Evolutionary conservation across 2,888 invertebrate genomes (phyloP), one percentile per base, ranked within the genome.

Genomic region (Brachyptera putata): DNA sequence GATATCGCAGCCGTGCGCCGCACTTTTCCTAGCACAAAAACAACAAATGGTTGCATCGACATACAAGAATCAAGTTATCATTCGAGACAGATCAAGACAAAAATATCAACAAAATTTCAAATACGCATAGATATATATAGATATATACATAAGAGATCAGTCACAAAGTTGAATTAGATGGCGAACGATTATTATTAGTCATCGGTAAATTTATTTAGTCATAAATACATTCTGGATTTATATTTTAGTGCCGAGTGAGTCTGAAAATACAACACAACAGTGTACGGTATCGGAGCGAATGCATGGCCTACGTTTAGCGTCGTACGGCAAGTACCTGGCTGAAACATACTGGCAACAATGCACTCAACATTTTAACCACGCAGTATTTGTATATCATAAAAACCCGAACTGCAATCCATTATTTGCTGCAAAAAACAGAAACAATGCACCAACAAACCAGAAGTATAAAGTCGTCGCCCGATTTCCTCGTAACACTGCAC

Each of bases 281-380:
- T n/a, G n/a, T n/a, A n/a, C n/a, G 53, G 37, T 21, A 60, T 16
- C 7, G n/a, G n/a, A 57, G 34, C 63, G 60, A 59, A 14, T 26
- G 25, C 3, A n/a, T 24, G 39, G 25, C 37, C 16, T 49, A 22
- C 24, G 11, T 30, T 3, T 37, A 60, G 11, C 46, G 49, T 46
- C 34, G n/a, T 26, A 21, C 21, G 26, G 46, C 58, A 58, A 58
- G 58, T 49, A 58, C 49, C 49, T 24, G 58, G 43, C 43, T 43
- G 43, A 43, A 43, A 43, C 43, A 43, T 11, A 43, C 30, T 43
- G 43, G 14, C 43, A 43, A 18, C 16, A 43, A 43, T 16, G 18
- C 43, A 43, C 21, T 11, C 43, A 5, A 43, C 11, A 43, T 14
- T 16, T 43, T 18, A 14, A n/a, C 11, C 39, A 14, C 39, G 16